Percentiles rank a stretch among this genome's conserved stretches.
Evolutionary conservation across 2,113 vertebrate species (phyloP).

Genomic region (Dermatemys mawii): DNA sequence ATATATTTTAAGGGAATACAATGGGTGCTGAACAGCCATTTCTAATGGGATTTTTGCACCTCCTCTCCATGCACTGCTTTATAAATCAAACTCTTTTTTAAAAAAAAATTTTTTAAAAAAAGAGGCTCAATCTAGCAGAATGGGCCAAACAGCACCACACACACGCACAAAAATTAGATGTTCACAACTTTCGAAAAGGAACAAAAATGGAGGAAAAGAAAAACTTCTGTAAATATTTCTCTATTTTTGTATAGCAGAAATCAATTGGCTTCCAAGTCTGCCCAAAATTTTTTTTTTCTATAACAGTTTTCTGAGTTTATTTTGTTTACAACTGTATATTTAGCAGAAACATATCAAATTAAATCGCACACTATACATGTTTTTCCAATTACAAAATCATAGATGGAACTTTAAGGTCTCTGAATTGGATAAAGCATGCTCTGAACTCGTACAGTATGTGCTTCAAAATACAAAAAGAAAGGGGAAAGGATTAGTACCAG

Average conservation of each 20-base stretch:
- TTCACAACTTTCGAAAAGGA: constrained; percentile 38
- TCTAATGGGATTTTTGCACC: constrained; percentile 63
- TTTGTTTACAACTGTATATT: not conserved
- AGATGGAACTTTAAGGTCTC: not conserved
- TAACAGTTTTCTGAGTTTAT: not conserved
- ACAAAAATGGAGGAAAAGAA: constrained; percentile 53
- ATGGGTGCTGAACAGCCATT: constrained; percentile 45
- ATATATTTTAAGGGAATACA: constrained; percentile 57
- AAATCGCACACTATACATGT: not conserved
- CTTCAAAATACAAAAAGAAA: not conserved
- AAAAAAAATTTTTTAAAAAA: constrained; percentile 70
- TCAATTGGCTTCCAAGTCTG: not conserved
- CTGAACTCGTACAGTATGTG: not conserved
- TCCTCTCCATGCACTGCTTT: constrained; percentile 49
- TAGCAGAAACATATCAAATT: not conserved
- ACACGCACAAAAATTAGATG: constrained; percentile 62
- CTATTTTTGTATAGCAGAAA: not conserved
- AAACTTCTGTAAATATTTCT: not conserved
- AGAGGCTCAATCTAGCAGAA: constrained; percentile 47
- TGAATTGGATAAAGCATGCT: not conserved
- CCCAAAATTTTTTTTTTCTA: not conserved
- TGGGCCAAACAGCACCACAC: constrained; percentile 50
- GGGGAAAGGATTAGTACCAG: not conserved
- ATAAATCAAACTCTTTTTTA: constrained; percentile 68
- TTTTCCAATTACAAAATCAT: not conserved